Conservation (phyloP, 2,888 invertebrate species). For the Drosophila merina region DNA sequence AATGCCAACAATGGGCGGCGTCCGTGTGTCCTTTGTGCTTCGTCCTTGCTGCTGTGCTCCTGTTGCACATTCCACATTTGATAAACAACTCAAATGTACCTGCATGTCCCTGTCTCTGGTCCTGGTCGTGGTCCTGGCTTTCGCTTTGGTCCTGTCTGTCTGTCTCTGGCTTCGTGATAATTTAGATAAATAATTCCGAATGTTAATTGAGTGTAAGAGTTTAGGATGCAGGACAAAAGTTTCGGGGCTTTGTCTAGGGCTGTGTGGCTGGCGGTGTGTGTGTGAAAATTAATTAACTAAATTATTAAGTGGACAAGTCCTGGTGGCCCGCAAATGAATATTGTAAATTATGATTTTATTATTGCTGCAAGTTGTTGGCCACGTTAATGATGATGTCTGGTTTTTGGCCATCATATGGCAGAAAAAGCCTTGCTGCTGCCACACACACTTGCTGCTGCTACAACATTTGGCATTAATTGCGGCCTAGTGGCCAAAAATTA, state of each 20-base stretch:
- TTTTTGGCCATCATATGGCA: slow-evolving; percentile 40
- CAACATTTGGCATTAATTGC: slow-evolving; percentile 73
- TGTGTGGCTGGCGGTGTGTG: slow-evolving; percentile 34
- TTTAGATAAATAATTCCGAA: slow-evolving; percentile 77
- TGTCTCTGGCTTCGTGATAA: slow-evolving; percentile 49
- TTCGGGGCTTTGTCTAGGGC: slow-evolving; percentile 16
- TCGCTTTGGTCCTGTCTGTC: slow-evolving; percentile 18
- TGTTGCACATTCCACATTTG: slow-evolving; percentile 45
- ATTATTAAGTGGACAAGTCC: slow-evolving; percentile 61
- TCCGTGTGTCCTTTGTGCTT: slow-evolving; percentile 16
- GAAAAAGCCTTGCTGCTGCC: not conserved
- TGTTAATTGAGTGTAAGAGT: slow-evolving; percentile 79
- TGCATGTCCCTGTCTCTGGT: not conserved
- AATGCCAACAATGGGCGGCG: slow-evolving; percentile 73
- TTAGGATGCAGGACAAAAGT: slow-evolving; percentile 56
- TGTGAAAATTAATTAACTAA: slow-evolving; percentile 77
- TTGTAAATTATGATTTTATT: slow-evolving; percentile 76
- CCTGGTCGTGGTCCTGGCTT: not conserved
- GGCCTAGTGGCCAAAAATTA: slow-evolving; percentile 72
- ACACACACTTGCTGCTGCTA: not conserved
- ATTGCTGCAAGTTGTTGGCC: slow-evolving; percentile 71
- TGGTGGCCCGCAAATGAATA: slow-evolving; percentile 42
- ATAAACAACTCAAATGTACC: slow-evolving; percentile 27
- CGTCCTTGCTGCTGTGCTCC: slow-evolving; percentile 11
- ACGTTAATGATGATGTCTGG: slow-evolving; percentile 75